Evolutionary conservation across 2,888 invertebrate species (phyloP).

Genomic region (Entomobrya proxima): DNA sequence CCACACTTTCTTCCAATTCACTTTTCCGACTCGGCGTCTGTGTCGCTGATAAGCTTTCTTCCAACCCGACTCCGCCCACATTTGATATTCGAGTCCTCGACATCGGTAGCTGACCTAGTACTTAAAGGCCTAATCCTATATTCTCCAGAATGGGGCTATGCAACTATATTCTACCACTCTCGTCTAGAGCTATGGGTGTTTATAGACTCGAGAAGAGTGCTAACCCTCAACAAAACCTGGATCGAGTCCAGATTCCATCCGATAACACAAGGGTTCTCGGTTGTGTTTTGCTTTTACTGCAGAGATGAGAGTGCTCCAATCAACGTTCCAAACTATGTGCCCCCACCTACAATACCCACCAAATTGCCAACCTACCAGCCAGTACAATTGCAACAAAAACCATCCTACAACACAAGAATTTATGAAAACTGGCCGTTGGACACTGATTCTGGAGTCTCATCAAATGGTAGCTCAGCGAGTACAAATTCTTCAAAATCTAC

Average conservation of each 20-base stretch:
- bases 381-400: neutral
- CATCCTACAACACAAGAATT: constrained; percentile 65
- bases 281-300: constrained; percentile 71
- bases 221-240: constrained; percentile 68
- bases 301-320: constrained; percentile 58
- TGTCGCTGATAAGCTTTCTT: constrained; percentile 63
- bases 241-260: constrained; percentile 69
- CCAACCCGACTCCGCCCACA: constrained; percentile 72
- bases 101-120: constrained; percentile 65
- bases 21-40: constrained; percentile 67
- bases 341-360: constrained; percentile 40
- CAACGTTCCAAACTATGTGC: neutral
- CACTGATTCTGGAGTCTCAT: constrained; percentile 72
- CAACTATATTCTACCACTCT: constrained; percentile 73
- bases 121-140: constrained; percentile 67
- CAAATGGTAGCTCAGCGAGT: constrained; percentile 60
- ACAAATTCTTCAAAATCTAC: constrained; percentile 34
- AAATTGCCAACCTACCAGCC: neutral
- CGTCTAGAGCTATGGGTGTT: constrained; percentile 74
- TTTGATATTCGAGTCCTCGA: constrained; percentile 73
- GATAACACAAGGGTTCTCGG: constrained; percentile 62
- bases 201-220: constrained; percentile 71
- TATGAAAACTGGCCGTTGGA: constrained; percentile 75
- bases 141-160: constrained; percentile 69
- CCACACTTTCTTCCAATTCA: constrained; percentile 72